Conservation (phyloP, 1,140 invertebrate species). For the Hestina assimilis region DNA sequence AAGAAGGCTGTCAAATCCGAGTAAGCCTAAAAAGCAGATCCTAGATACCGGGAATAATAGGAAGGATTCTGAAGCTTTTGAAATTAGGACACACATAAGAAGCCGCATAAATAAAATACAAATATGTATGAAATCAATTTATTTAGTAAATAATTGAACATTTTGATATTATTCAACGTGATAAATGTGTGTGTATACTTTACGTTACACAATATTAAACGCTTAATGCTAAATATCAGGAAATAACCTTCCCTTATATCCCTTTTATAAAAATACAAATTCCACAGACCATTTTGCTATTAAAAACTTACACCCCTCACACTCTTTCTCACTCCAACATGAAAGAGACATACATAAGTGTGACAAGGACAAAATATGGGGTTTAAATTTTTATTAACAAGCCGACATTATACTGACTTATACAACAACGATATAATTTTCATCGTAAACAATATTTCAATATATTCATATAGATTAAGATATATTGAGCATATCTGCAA, state of each 20-base stretch:
- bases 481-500: background rate
- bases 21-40: too few species aligned
- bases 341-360: too few species aligned
- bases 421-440: background rate
- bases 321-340: too few species aligned
- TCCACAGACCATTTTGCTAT: background rate
- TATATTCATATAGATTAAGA: too few species aligned
- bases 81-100: too few species aligned
- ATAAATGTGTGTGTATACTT: slow-evolving; percentile 21
- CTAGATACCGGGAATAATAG: too few species aligned
- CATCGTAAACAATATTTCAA: background rate
- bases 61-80: too few species aligned
- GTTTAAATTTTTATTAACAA: background rate
- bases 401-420: background rate
- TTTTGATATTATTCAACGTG: slow-evolving; percentile 34
- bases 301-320: background rate
- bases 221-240: background rate
- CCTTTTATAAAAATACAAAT: slow-evolving; percentile 4
- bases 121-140: slow-evolving; percentile 26
- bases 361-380: background rate
- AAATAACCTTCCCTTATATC: background rate
- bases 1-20: too few species aligned
- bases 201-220: background rate
- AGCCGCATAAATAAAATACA: slow-evolving; percentile 2
- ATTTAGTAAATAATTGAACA: slow-evolving; percentile 41